Evolutionary conservation across 2,797 vertebrate species (phyloP).

Genomic region (Sebastes iracundus): DNA sequence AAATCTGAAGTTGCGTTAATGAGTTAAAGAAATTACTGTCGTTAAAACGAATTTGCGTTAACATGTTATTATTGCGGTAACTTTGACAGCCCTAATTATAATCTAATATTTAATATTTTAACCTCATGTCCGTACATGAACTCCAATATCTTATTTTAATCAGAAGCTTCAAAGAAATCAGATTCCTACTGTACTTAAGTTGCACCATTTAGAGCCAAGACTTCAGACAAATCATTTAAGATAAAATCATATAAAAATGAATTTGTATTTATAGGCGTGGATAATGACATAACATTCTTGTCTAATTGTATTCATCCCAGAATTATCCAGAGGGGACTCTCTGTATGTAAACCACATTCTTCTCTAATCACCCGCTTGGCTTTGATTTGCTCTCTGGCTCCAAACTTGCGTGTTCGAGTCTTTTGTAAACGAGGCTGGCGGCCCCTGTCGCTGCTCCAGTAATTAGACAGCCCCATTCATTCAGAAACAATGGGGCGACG

Average conservation of each 20-base stretch:
- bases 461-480: conserved; percentile 77
- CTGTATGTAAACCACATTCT: conserved; percentile 57
- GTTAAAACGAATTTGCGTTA: no score
- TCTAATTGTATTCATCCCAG: conserved; percentile 32
- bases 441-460: conserved; percentile 56
- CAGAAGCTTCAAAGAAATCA: no score
- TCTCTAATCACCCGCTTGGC: conserved; percentile 56
- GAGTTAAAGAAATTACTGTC: no score
- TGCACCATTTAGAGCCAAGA: background rate
- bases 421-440: conserved; percentile 57
- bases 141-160: no score
- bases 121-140: no score
- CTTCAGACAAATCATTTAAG: background rate
- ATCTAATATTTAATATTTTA: no score
- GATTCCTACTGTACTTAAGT: background rate
- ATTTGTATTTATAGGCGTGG: background rate
- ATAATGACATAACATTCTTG: conserved; percentile 38
- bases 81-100: no score
- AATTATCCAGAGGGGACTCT: conserved; percentile 15
- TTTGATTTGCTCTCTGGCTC: conserved; percentile 57
- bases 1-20: no score
- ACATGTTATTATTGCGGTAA: no score
- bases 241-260: background rate
- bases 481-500: conserved; percentile 60
- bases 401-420: conserved; percentile 29